phyloP scores from a whole-genome alignment of 2,888 invertebrate species.

The Eurytoma californica region DNA sequence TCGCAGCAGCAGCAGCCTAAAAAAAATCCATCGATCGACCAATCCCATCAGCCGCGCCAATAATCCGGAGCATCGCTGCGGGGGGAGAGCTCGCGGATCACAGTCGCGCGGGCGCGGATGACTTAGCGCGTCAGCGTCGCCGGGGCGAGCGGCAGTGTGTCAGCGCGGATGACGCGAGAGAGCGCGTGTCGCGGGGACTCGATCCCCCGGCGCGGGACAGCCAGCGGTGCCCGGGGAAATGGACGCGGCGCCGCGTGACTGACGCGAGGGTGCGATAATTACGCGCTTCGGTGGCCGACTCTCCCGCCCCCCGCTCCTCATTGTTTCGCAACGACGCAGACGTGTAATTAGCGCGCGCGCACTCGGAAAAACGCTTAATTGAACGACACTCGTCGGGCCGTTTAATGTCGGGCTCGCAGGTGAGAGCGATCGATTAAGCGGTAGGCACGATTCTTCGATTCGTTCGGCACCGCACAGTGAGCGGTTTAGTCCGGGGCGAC shows the following conservation, averaged over 20 bases:
- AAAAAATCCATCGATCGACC: too few relatives aligned
- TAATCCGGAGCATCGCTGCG: too few relatives aligned
- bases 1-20: too few relatives aligned
- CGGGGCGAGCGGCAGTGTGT: neutral
- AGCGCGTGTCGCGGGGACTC: constrained; percentile 4
- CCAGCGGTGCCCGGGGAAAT: neutral
- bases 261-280: constrained; percentile 31
- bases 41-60: too few relatives aligned
- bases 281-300: neutral
- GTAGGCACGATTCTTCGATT: too few relatives aligned
- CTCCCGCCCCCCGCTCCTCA: neutral
- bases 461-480: too few relatives aligned
- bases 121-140: constrained; percentile 25
- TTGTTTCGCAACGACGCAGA: neutral
- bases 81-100: too few relatives aligned
- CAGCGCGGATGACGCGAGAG: constrained; percentile 3
- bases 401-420: too few relatives aligned
- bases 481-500: too few relatives aligned
- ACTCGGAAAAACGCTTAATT: too few relatives aligned
- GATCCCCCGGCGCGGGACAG: constrained; percentile 9
- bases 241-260: constrained; percentile 3
- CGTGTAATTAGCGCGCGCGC: neutral
- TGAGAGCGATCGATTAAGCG: too few relatives aligned
- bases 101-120: neutral
- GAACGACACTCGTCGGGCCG: too few relatives aligned